Conservation (phyloP, 1,140 invertebrate genomes). For the Brachionus manjavacas region DNA sequence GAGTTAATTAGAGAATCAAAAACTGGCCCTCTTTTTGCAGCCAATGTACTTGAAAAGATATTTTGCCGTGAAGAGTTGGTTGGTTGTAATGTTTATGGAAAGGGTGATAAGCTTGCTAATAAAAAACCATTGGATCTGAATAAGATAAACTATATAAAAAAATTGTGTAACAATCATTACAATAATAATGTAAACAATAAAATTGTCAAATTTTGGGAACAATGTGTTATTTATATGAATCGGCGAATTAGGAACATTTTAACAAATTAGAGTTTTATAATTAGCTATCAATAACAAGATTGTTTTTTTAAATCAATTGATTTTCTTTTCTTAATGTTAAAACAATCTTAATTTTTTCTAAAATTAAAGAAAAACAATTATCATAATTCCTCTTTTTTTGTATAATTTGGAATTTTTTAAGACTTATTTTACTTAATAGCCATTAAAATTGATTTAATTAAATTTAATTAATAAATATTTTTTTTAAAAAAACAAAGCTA, state of each 20-base stretch:
- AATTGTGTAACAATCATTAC: neutral
- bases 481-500: no score
- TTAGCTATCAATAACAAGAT: neutral
- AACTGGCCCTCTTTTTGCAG: neutral
- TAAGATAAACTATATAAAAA: neutral
- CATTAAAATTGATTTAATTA: no score
- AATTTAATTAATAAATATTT: no score
- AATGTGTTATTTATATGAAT: neutral
- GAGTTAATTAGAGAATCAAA: neutral
- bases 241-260: neutral
- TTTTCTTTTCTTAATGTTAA: no score
- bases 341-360: no score
- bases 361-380: no score
- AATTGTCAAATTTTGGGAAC: neutral
- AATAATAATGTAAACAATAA: neutral
- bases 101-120: neutral
- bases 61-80: neutral
- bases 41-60: neutral
- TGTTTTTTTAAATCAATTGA: neutral
- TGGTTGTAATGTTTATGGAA: slow-evolving; percentile 23
- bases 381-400: no score
- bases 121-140: neutral
- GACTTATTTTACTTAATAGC: no score
- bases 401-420: no score
- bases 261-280: neutral